Conservation (phyloP, 2,113 vertebrate species). For the Albula glossodonta region DNA sequence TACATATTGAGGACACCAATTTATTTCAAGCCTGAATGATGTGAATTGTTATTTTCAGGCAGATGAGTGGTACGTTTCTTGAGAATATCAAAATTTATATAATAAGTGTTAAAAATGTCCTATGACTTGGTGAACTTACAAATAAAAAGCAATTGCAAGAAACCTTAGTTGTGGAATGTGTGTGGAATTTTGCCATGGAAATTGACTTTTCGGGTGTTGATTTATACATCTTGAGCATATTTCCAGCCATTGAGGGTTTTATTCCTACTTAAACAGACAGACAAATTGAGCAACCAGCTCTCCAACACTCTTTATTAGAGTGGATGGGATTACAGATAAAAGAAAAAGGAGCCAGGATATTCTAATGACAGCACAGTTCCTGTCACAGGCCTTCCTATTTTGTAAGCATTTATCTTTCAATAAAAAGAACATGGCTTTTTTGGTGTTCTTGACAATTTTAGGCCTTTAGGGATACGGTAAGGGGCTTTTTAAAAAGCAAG, state of each 20-base stretch:
- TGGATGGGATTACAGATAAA: background rate
- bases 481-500: constrained; percentile 65
- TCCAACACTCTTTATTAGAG: background rate
- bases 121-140: background rate
- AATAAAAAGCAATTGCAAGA: background rate
- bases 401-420: constrained; percentile 70
- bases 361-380: constrained; percentile 47
- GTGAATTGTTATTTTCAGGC: background rate
- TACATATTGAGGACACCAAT: background rate
- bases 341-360: constrained; percentile 42
- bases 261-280: background rate
- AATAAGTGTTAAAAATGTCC: too few relatives aligned
- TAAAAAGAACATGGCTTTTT: constrained; percentile 76
- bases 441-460: constrained; percentile 70
- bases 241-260: background rate
- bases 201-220: too few relatives aligned
- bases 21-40: too few relatives aligned
- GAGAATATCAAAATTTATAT: background rate
- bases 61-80: background rate
- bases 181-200: background rate
- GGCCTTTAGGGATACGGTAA: constrained; percentile 60
- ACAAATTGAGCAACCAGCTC: background rate
- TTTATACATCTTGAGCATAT: too few relatives aligned
- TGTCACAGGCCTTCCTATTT: constrained; percentile 59
- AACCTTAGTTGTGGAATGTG: background rate